Evolutionary conservation across 2,797 vertebrate species (phyloP).

Genomic region (Falco peregrinus): DNA sequence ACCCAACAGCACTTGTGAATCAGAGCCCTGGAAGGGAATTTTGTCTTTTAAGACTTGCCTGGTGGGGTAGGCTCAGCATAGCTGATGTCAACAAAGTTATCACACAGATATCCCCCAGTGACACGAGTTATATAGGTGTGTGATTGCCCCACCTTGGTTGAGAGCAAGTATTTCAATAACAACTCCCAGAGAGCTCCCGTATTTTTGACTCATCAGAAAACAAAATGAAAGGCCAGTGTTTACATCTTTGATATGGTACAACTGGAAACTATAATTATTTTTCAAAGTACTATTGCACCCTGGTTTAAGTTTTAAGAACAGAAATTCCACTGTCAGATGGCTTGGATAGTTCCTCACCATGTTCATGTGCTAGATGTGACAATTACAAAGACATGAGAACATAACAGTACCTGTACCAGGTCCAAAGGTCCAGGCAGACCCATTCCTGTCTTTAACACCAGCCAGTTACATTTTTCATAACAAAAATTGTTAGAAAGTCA

Average conservation of each 20-base stretch:
- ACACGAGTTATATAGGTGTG: not conserved
- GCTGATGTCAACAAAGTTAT: not conserved
- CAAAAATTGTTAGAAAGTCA: not conserved
- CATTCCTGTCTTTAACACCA: not conserved
- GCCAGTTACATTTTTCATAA: not conserved
- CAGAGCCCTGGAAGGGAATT: not conserved
- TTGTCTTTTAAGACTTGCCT: not conserved
- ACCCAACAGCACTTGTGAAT: not conserved
- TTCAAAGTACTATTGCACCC: not conserved
- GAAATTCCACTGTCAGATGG: not conserved
- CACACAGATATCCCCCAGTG: not conserved
- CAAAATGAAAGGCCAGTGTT: not conserved
- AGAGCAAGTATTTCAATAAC: not conserved
- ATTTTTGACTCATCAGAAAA: not conserved
- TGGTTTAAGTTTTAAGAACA: not conserved
- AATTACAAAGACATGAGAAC: not conserved
- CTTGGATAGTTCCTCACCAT: not conserved
- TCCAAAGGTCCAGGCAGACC: not conserved
- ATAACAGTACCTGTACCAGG: not conserved
- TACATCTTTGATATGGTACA: not conserved
- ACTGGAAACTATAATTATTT: not conserved
- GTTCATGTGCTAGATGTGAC: not conserved
- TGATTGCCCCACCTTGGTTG: not conserved
- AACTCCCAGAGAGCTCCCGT: not conserved
- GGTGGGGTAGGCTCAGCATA: not conserved